Percentiles rank a stretch among this genome's conserved stretches.
phyloP scores from a whole-genome alignment of 2,797 vertebrate genomes.

The Siniperca undulata region DNA sequence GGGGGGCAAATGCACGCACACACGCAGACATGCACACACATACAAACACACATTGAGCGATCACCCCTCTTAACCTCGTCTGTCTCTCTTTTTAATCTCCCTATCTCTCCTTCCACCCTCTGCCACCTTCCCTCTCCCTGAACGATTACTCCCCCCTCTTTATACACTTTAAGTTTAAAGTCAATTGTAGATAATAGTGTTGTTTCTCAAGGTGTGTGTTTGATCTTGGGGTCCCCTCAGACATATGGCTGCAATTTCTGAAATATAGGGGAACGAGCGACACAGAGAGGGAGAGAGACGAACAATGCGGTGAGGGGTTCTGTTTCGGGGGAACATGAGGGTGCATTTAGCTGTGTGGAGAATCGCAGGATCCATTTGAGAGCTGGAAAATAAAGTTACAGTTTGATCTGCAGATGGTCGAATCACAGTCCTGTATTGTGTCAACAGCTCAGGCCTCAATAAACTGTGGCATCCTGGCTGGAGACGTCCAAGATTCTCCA shows the following conservation, averaged over 20 bases:
- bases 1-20: conserved; percentile 26
- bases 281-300: conserved; percentile 19
- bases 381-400: conserved; percentile 51
- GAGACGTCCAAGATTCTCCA: conserved; percentile 35
- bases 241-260: conserved; percentile 80
- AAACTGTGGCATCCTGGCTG: conserved; percentile 57
- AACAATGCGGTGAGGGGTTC: conserved; percentile 39
- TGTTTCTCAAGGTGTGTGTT: conserved; percentile 74
- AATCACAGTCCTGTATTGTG: conserved; percentile 58
- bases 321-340: conserved; percentile 58
- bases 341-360: conserved; percentile 64
- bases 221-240: conserved; percentile 61
- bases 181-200: conserved; percentile 71
- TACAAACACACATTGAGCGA: conserved; percentile 39
- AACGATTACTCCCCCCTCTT: conserved; percentile 25
- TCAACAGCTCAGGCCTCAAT: conserved; percentile 66
- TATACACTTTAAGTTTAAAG: conserved; percentile 54
- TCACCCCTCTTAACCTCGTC: conserved; percentile 72
- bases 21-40: conserved; percentile 38
- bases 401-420: conserved; percentile 65
- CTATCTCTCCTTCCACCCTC: conserved; percentile 53
- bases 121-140: conserved; percentile 42
- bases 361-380: conserved; percentile 58
- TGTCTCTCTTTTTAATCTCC: conserved; percentile 61
- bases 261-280: conserved; percentile 40